phyloP scores from a whole-genome alignment of 2,113 vertebrate species.

The Lonchura striata region DNA sequence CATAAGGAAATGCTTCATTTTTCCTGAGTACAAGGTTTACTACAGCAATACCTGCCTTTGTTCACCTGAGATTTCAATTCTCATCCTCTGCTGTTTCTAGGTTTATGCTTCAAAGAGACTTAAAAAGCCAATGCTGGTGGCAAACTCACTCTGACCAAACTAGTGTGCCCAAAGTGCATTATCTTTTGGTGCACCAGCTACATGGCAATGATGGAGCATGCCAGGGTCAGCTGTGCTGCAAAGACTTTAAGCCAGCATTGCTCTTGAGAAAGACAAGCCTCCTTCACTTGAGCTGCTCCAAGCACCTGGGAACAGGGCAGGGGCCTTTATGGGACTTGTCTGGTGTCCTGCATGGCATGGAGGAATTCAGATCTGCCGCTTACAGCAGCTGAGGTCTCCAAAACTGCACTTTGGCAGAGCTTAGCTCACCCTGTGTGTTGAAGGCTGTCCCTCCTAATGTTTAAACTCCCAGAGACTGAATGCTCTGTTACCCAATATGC shows the following conservation, averaged over 20 bases:
- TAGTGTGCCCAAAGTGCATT: background rate
- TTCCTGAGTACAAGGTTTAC: background rate
- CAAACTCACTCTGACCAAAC: background rate
- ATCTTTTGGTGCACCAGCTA: background rate
- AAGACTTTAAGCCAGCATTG: background rate
- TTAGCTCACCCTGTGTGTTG: background rate
- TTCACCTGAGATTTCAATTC: background rate
- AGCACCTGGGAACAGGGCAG: background rate
- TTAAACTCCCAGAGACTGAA: background rate
- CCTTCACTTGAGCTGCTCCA: background rate
- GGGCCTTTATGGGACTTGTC: background rate
- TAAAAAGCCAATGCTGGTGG: background rate
- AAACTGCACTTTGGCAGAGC: background rate
- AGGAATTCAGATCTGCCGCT: background rate
- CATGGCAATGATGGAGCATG: background rate
- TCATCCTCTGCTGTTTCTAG: background rate
- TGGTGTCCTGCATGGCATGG: background rate
- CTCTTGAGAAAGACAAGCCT: background rate
- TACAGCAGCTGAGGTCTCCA: background rate
- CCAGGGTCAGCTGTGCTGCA: background rate
- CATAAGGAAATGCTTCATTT: background rate
- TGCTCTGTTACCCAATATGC: background rate
- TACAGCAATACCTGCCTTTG: background rate
- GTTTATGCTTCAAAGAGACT: background rate
- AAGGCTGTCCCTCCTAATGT: background rate